These are phyloP conservation scores for Dolichopus griseipennis DNA, from an alignment of 2,888 invertebrate genomes.

Conservation along the genomic window DNA sequence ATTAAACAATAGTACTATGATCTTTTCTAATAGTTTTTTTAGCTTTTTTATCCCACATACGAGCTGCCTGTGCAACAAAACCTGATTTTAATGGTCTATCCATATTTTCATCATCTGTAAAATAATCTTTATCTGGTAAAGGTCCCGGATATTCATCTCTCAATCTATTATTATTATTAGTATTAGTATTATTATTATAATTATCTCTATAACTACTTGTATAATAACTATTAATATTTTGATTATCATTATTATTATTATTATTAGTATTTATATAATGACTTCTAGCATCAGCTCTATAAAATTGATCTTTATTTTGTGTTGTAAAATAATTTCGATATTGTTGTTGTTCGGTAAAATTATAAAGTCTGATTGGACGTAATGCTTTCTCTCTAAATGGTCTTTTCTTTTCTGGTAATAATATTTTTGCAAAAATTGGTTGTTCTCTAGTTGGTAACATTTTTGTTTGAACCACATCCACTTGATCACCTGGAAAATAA, in stretches of 20 bases:
- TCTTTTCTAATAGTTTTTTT: constrained; percentile 3
- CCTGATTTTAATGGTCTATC: constrained; percentile 19
- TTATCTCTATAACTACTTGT: neutral
- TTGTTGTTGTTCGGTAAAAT: neutral
- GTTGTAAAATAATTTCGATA: neutral
- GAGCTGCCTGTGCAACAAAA: constrained; percentile 23
- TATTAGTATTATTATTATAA: neutral
- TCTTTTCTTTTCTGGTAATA: constrained; percentile 21
- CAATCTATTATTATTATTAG: neutral
- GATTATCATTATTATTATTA: neutral
- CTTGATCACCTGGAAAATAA: constrained; percentile 21
- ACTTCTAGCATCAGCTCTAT: constrained; percentile 7
- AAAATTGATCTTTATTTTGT: neutral
- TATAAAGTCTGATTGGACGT: constrained; percentile 12
- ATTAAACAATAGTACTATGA: constrained; percentile 19
- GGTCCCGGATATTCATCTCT: neutral
- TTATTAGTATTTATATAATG: neutral
- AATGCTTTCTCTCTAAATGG: constrained; percentile 14
- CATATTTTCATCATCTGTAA: constrained; percentile 16
- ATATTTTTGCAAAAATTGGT: constrained; percentile 23
- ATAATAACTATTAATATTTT: neutral
- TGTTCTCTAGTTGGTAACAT: constrained; percentile 21
- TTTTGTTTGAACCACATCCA: constrained; percentile 23
- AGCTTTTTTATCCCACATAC: constrained; percentile 23
- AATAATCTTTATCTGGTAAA: constrained; percentile 7